phyloP scores from a whole-genome alignment of 2,797 vertebrate genomes.

The Coendou prehensilis region DNA sequence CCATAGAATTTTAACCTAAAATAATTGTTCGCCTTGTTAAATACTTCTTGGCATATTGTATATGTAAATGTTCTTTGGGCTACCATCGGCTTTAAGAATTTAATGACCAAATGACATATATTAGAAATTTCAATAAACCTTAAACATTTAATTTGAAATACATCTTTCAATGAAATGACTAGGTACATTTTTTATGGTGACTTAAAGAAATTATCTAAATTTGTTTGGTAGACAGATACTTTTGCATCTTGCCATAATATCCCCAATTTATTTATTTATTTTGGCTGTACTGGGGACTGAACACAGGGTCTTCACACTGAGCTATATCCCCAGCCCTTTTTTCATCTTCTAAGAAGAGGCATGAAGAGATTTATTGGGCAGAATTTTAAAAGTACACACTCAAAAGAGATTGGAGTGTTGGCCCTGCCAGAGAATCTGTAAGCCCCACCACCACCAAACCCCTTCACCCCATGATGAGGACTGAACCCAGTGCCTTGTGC shows the following conservation, averaged over 20 bases:
- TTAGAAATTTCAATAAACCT: constrained; percentile 13
- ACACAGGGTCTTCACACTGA: neutral
- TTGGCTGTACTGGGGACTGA: neutral
- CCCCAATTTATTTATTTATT: neutral
- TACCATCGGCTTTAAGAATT: neutral
- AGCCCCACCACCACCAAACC: neutral
- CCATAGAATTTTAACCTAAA: constrained; percentile 32
- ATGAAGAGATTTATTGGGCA: neutral
- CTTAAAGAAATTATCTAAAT: constrained; percentile 26
- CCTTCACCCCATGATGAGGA: neutral
- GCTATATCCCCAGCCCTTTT: neutral
- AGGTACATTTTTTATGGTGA: neutral
- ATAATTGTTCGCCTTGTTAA: constrained; percentile 44
- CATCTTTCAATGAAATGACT: constrained; percentile 39
- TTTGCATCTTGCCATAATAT: neutral
- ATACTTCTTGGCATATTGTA: neutral
- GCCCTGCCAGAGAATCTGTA: neutral
- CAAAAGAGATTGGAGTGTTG: neutral
- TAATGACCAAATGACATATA: constrained; percentile 21
- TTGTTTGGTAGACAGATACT: neutral
- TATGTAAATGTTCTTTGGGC: neutral
- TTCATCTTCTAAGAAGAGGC: neutral
- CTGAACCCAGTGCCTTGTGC: neutral
- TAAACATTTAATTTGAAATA: constrained; percentile 55
- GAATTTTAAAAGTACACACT: neutral